Conservation (phyloP, 2,888 invertebrate species). For the Yponomeuta evonymella region DNA sequence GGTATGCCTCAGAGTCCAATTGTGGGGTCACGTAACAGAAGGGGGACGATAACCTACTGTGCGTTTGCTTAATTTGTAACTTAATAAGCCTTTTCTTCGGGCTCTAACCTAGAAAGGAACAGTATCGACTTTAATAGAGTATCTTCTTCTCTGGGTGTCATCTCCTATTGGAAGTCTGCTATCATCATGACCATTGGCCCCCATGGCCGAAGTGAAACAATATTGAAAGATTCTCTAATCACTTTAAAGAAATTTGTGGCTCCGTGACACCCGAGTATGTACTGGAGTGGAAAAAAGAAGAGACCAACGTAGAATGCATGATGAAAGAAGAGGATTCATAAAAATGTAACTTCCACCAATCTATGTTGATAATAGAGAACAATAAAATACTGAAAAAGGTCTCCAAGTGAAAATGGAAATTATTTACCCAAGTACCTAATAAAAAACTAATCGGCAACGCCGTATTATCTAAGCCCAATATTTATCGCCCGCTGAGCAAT, state of each 20-base stretch:
- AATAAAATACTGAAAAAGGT: neutral
- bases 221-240: too few species aligned
- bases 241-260: too few species aligned
- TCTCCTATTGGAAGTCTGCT: too few species aligned
- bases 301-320: too few species aligned
- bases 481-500: neutral
- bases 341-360: neutral
- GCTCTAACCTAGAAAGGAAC: neutral
- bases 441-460: neutral
- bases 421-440: neutral
- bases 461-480: neutral
- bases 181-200: too few species aligned
- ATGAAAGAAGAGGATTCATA: neutral
- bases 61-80: neutral
- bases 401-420: neutral
- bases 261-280: too few species aligned
- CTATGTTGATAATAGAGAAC: neutral
- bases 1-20: conserved; percentile 50
- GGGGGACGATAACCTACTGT: conserved; percentile 40
- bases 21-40: conserved; percentile 44
- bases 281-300: too few species aligned
- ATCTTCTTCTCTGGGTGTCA: too few species aligned
- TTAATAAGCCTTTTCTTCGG: neutral
- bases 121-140: too few species aligned
- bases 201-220: too few species aligned